Percentiles rank a stretch among this genome's conserved stretches.
These are phyloP conservation scores for Stomatorhinus ivindoensis DNA, from an alignment of 2,113 vertebrate species.

Conservation along the genomic window DNA sequence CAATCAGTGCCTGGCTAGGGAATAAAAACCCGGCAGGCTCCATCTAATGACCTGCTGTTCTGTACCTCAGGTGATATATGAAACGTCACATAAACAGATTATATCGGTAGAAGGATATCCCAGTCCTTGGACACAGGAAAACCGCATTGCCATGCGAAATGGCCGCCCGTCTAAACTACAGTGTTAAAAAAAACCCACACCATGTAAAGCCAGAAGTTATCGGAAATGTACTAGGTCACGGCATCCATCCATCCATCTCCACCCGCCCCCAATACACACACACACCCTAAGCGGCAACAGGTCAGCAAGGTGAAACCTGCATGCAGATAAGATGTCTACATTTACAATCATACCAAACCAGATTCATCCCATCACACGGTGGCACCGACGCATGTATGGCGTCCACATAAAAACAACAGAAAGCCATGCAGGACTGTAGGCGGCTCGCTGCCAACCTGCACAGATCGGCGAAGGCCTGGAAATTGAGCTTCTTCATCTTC, in stretches of 20 bases:
- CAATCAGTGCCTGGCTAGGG: neutral
- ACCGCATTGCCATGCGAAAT: neutral
- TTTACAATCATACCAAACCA: neutral
- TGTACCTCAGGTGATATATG: neutral
- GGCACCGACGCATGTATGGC: neutral
- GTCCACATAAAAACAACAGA: neutral
- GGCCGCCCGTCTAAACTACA: neutral
- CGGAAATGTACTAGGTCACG: neutral
- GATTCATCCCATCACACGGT: neutral
- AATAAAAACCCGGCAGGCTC: neutral
- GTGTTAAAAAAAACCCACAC: neutral
- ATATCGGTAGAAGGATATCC: neutral
- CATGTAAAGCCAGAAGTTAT: neutral
- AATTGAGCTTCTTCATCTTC: constrained; percentile 96
- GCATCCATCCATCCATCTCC: neutral
- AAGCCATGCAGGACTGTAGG: neutral
- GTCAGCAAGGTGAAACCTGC: neutral
- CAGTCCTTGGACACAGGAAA: neutral
- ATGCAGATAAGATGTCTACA: neutral
- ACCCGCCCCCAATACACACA: neutral
- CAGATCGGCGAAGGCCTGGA: constrained; percentile 89
- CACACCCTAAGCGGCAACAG: neutral
- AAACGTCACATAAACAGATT: neutral
- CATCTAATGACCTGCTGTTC: neutral
- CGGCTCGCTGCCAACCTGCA: constrained; percentile 70